A percentile compares a stretch with the other conserved stretches of the same genome.
Conservation (phyloP, 1,140 invertebrate species). For the Drosophila pandora region DNA sequence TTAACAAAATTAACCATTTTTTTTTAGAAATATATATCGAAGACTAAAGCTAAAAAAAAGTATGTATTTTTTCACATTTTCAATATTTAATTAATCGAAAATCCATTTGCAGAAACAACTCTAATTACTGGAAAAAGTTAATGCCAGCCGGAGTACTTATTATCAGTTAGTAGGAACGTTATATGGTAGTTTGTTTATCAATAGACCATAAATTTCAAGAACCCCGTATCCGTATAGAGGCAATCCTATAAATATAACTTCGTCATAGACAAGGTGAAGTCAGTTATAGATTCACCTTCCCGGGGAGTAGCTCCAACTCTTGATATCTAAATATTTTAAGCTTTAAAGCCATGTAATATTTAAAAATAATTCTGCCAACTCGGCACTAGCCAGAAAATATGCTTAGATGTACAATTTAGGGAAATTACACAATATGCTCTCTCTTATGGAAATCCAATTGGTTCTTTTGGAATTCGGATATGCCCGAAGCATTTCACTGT, state of each 20-base stretch:
- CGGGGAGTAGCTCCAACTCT: constrained; percentile 12
- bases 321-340: too few relatives aligned
- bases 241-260: constrained; percentile 1
- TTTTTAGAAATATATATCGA: too few relatives aligned
- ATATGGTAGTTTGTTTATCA: constrained; percentile 6
- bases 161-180: neutral
- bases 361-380: neutral
- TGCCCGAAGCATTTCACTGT: constrained; percentile 13
- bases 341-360: too few relatives aligned
- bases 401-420: neutral
- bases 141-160: neutral
- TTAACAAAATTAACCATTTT: neutral
- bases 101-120: neutral
- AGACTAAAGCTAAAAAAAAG: too few relatives aligned
- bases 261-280: neutral
- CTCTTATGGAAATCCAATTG: neutral
- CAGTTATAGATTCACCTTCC: neutral
- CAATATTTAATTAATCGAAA: too few relatives aligned
- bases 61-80: too few relatives aligned
- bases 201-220: neutral
- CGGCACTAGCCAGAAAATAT: neutral
- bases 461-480: constrained; percentile 24
- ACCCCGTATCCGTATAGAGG: neutral
- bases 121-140: neutral
- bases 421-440: neutral